Evolutionary conservation across 2,113 vertebrate species (phyloP).

Genomic region (Onychorhynchus coronatus): DNA sequence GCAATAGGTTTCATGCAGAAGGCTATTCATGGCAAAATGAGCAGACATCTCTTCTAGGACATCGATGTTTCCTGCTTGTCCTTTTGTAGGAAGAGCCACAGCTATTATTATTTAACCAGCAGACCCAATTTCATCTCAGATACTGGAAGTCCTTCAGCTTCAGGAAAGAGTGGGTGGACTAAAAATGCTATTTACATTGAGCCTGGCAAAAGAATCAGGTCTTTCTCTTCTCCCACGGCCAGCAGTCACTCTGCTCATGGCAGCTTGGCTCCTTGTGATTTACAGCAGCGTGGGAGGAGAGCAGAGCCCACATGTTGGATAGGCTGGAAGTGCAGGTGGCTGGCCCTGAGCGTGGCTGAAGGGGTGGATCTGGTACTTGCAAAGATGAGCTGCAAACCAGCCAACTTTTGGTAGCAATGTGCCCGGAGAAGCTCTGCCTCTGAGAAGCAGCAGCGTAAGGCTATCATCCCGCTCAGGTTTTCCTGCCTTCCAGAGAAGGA

Average conservation of each 20-base stretch:
- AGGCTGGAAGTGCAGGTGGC: background rate
- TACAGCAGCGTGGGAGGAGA: background rate
- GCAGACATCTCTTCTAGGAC: background rate
- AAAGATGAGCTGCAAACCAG: background rate
- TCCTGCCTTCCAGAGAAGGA: background rate
- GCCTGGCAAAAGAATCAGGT: background rate
- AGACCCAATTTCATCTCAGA: background rate
- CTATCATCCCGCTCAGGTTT: background rate
- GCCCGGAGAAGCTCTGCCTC: background rate
- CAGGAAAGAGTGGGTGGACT: background rate
- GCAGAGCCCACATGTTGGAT: background rate
- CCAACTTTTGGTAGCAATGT: fast-evolving
- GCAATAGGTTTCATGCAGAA: background rate
- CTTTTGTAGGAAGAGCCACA: background rate
- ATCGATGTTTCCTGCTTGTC: background rate
- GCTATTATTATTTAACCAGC: background rate
- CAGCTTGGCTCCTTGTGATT: background rate
- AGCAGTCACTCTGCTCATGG: background rate
- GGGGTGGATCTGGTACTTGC: background rate
- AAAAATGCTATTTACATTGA: background rate
- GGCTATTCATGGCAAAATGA: background rate
- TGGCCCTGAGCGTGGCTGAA: fast-evolving
- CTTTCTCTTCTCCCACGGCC: background rate
- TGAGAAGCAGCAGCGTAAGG: background rate
- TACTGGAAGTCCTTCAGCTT: background rate